phyloP scores from a whole-genome alignment of 2,113 vertebrate genomes.

The Mohoua ochrocephala region DNA sequence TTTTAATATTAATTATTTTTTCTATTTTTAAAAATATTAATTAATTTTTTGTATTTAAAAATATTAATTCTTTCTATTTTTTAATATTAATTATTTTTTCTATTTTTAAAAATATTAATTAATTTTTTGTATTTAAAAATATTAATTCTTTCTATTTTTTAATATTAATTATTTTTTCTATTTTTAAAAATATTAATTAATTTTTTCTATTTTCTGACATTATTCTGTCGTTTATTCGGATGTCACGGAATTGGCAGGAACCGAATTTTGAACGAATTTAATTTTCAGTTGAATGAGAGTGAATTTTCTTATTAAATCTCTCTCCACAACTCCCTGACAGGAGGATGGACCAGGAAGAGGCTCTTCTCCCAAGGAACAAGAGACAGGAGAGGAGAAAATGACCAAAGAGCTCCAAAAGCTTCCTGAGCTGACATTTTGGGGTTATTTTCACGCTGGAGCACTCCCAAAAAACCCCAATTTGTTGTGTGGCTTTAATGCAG shows the following conservation, averaged over 20 bases:
- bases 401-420: background rate
- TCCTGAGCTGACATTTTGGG: background rate
- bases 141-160: too few relatives aligned
- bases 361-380: background rate
- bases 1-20: too few relatives aligned
- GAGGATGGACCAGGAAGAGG: background rate
- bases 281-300: background rate
- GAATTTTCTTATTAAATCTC: background rate
- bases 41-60: background rate
- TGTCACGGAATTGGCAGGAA: background rate
- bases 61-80: too few relatives aligned
- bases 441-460: background rate
- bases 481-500: background rate
- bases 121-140: too few relatives aligned
- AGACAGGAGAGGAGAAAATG: background rate
- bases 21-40: too few relatives aligned
- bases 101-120: too few relatives aligned
- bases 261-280: background rate
- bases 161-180: too few relatives aligned
- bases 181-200: too few relatives aligned
- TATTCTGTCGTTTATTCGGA: background rate
- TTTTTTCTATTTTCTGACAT: background rate
- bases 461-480: constrained; percentile 30
- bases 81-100: too few relatives aligned
- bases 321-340: background rate